Evolutionary conservation across 1,140 invertebrate genomes (phyloP).

Genomic region (Aphaenogaster ashmeadi): DNA sequence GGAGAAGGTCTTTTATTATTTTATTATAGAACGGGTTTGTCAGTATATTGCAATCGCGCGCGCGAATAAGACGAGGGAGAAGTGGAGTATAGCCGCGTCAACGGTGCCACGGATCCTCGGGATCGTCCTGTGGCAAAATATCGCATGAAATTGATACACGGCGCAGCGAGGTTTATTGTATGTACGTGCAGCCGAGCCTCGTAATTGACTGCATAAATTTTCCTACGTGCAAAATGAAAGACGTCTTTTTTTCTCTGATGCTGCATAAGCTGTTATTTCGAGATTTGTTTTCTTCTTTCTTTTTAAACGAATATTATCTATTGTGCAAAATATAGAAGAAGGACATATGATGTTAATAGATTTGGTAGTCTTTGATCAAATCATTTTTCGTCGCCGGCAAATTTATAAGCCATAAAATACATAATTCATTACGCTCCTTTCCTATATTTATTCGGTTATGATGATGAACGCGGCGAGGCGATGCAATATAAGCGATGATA

Average conservation of each 20-base stretch:
- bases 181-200: not conserved
- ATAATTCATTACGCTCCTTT: slow-evolving; percentile 43
- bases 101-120: slow-evolving; percentile 44
- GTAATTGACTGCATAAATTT: slow-evolving; percentile 56
- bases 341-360: not conserved
- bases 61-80: slow-evolving; percentile 69
- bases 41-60: slow-evolving; percentile 74
- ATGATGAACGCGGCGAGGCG: slow-evolving; percentile 26
- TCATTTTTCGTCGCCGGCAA: not conserved
- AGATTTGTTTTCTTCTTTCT: not conserved
- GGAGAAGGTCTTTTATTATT: slow-evolving; percentile 80
- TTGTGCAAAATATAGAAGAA: not conserved
- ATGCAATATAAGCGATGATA: slow-evolving; percentile 40
- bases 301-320: not conserved
- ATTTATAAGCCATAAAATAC: slow-evolving; percentile 14
- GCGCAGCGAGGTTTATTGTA: slow-evolving; percentile 43
- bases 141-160: slow-evolving; percentile 61
- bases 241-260: not conserved
- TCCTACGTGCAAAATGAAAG: not conserved
- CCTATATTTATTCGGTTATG: slow-evolving; percentile 51
- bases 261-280: not conserved
- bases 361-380: not conserved
- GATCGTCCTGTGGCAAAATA: slow-evolving; percentile 58
- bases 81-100: slow-evolving; percentile 56
- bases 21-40: slow-evolving; percentile 84